Conservation (phyloP, 1,140 invertebrate genomes). For the Ridgeia piscesae region DNA sequence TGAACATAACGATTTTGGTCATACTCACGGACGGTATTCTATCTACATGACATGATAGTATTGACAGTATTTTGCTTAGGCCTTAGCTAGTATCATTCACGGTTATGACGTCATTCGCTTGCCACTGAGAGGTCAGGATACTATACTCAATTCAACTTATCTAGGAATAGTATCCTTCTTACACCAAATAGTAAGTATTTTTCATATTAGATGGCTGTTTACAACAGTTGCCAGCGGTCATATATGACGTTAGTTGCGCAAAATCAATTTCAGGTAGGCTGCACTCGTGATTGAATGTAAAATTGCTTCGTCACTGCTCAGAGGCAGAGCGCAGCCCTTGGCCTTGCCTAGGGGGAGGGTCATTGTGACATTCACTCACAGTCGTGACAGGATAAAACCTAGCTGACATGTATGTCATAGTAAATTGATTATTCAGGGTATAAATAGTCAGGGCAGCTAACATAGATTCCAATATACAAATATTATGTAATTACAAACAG, state of each 20-base stretch:
- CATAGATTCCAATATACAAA: too few relatives aligned
- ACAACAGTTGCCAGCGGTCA: not conserved
- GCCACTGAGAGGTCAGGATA: too few relatives aligned
- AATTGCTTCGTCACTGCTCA: not conserved
- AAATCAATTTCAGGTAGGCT: not conserved
- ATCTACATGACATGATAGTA: too few relatives aligned
- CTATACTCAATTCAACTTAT: not conserved
- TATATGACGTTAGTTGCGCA: not conserved
- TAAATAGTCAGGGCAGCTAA: too few relatives aligned
- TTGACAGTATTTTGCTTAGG: too few relatives aligned
- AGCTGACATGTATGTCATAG: not conserved
- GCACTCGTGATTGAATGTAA: too few relatives aligned
- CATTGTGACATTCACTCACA: not conserved
- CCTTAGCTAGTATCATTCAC: too few relatives aligned
- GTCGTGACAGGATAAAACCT: not conserved
- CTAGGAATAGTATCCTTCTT: not conserved
- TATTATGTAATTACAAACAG: too few relatives aligned
- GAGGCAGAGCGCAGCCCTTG: not conserved
- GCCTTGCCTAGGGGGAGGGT: not conserved
- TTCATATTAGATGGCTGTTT: not conserved
- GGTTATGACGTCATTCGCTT: too few relatives aligned
- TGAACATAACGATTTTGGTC: too few relatives aligned
- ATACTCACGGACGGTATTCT: too few relatives aligned
- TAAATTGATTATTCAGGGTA: too few relatives aligned
- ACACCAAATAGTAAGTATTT: not conserved